Evolutionary conservation across 1,140 invertebrate species (phyloP).

Genomic region (Drosophila jambulina): DNA sequence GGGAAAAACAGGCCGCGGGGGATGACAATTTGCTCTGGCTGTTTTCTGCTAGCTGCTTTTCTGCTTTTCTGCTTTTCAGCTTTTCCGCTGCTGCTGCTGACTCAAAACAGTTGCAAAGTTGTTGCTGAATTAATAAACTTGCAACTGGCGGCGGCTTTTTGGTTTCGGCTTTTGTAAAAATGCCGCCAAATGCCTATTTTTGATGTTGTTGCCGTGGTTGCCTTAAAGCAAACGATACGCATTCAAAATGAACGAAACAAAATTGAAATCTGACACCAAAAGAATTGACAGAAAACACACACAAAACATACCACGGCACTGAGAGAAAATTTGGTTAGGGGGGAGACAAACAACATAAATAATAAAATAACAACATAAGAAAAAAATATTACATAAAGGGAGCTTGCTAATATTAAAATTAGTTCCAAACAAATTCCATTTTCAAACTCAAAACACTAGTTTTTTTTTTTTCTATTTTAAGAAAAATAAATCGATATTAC

Average conservation of each 20-base stretch:
- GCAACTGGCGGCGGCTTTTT: constrained; percentile 57
- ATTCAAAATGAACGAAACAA: constrained; percentile 73
- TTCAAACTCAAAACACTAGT: too few relatives aligned
- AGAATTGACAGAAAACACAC: constrained; percentile 72
- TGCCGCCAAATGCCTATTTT: constrained; percentile 70
- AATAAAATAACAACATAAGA: too few relatives aligned
- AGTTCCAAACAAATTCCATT: too few relatives aligned
- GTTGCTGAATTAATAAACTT: constrained; percentile 83
- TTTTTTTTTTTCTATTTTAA: too few relatives aligned
- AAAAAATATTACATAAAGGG: too few relatives aligned
- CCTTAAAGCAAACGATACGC: constrained; percentile 75
- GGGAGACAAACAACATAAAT: too few relatives aligned
- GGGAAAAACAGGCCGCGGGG: constrained; percentile 79
- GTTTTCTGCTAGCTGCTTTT: neutral
- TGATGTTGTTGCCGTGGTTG: constrained; percentile 59
- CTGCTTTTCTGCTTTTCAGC: constrained; percentile 24
- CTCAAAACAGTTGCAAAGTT: constrained; percentile 67
- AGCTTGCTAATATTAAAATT: too few relatives aligned
- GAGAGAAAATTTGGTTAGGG: neutral
- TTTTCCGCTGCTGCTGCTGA: constrained; percentile 45
- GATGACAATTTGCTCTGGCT: constrained; percentile 72
- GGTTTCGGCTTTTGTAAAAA: constrained; percentile 70
- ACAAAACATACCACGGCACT: constrained; percentile 22
- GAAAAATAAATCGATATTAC: too few relatives aligned
- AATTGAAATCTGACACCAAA: constrained; percentile 84